Base-by-base conservation (phyloP, 1,140 invertebrate genomes). In the Drosophila fuyamai region DNA sequence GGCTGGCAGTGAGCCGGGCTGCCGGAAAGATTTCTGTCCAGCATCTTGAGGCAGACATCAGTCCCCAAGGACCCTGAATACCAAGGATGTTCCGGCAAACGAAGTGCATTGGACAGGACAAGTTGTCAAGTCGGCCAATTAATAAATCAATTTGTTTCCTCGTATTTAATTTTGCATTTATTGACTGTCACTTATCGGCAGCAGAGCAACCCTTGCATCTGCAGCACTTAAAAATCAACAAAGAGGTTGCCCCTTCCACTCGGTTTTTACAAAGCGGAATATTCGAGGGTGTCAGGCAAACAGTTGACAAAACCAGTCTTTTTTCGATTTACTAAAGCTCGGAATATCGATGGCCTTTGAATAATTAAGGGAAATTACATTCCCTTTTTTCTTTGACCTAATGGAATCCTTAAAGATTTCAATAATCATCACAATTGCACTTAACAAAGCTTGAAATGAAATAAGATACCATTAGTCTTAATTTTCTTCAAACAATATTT, bases 131-230 rank as follows among this genome's bases (percentile, higher is more conserved):
- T 67, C 41, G 53, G 51, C 43, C 82, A 89, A 88, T 88, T 88
- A 88, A 88, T 88, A 88, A 88, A 83, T 89, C 83, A 89, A 86
- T 63, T 79, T 40, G 53, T 75, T 65, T 78, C 36, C 62, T 74
- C 48, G 55, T 51, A 75, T 75, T 79, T 75, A 83, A 84, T 79
- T 82, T 83, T 79, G 53, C 63, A 81, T 86, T 75, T 66, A 86
- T 78, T 75, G 79, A 46, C 66, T 80, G 72, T 85, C 81, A 76
- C 57, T 76, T 63, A 66, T 57, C 53, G 66, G 55, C 46, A 32
- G 47, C 29, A 59, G 68, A 43, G 27, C 38, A 44, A 58, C 66
- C 44, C 27, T 68, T 67, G 38, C n/a, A 18, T 9, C n/a, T 56
- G 13, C 36, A n/a, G 40, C 18, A 70, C 51, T n/a, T 40, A 43